A percentile compares a stretch with the other conserved stretches of the same genome.
These are phyloP conservation scores for Australoheros facetus DNA, from an alignment of 2,797 vertebrate genomes.

Conservation along the genomic window DNA sequence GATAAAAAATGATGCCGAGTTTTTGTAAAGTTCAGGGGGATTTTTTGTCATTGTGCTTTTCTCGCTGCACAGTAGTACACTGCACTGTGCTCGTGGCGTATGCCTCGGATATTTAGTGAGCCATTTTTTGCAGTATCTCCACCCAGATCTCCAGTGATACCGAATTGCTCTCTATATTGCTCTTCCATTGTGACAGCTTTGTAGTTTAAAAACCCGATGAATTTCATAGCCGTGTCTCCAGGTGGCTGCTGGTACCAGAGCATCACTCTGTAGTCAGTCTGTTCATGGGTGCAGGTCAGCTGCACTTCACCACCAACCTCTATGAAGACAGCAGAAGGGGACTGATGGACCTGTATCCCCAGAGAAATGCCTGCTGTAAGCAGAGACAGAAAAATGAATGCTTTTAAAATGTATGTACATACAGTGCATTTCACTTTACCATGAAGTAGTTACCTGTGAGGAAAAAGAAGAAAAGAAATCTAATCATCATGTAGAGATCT, in stretches of 20 bases:
- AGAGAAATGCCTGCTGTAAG: constrained; percentile 21
- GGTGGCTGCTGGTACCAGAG: constrained; percentile 41
- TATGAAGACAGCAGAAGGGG: constrained; percentile 10
- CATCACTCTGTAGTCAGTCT: constrained; percentile 40
- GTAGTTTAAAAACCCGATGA: constrained; percentile 11
- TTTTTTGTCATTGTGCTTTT: constrained; percentile 21
- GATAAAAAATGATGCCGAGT: not conserved
- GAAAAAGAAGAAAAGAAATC: not conserved
- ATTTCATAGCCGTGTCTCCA: constrained; percentile 31
- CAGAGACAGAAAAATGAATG: not conserved
- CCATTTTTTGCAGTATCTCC: constrained; percentile 13
- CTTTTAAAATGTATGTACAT: not conserved
- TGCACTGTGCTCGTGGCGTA: not conserved
- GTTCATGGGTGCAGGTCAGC: constrained; percentile 30
- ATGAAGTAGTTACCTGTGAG: constrained; percentile 24
- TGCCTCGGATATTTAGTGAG: not conserved
- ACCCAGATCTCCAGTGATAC: constrained; percentile 18
- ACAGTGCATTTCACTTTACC: accelerated
- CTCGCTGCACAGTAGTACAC: constrained; percentile 52
- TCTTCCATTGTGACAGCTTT: not conserved
- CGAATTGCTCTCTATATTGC: accelerated
- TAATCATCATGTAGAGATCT: constrained; percentile 7
- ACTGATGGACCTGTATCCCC: constrained; percentile 35
- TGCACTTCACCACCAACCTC: not conserved
- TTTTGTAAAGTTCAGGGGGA: constrained; percentile 4